Conservation (phyloP, 2,797 vertebrate species). For the Nothura maculosa region DNA sequence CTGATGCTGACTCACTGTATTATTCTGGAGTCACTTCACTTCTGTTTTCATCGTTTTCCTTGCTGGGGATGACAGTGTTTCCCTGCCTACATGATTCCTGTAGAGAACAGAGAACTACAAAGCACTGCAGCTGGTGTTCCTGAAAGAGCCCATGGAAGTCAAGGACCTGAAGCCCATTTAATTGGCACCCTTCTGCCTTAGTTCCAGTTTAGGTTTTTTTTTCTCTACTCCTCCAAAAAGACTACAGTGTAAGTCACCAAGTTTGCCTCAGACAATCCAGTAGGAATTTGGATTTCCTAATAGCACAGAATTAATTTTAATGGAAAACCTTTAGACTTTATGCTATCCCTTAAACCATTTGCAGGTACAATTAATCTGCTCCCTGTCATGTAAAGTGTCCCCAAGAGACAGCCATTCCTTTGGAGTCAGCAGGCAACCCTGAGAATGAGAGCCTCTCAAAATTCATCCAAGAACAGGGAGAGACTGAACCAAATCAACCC, state of each 20-base stretch:
- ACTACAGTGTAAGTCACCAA: neutral
- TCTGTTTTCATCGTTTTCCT: constrained; percentile 22
- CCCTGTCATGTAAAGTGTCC: neutral
- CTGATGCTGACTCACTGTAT: constrained; percentile 48
- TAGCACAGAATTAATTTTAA: constrained; percentile 23
- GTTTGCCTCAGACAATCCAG: constrained; percentile 5
- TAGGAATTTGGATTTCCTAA: neutral
- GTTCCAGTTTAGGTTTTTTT: neutral
- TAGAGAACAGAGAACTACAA: neutral
- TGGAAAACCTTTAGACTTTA: constrained; percentile 2
- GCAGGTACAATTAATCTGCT: constrained; percentile 43
- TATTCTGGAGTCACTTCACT: neutral
- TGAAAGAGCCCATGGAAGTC: neutral
- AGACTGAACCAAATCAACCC: neutral
- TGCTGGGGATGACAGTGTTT: neutral
- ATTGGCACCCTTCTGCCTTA: neutral
- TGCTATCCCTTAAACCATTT: constrained; percentile 12
- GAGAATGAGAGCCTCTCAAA: constrained; percentile 4
- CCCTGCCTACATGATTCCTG: constrained; percentile 1
- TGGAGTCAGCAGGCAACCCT: neutral
- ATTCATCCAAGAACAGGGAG: constrained; percentile 8
- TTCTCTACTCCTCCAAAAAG: neutral
- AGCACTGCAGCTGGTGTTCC: neutral
- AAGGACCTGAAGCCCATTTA: neutral
- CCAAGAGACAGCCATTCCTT: neutral